A percentile compares a stretch with the other conserved stretches of the same genome.
Conservation (phyloP, 1,140 invertebrate genomes). For the Leptinotarsa texana region DNA sequence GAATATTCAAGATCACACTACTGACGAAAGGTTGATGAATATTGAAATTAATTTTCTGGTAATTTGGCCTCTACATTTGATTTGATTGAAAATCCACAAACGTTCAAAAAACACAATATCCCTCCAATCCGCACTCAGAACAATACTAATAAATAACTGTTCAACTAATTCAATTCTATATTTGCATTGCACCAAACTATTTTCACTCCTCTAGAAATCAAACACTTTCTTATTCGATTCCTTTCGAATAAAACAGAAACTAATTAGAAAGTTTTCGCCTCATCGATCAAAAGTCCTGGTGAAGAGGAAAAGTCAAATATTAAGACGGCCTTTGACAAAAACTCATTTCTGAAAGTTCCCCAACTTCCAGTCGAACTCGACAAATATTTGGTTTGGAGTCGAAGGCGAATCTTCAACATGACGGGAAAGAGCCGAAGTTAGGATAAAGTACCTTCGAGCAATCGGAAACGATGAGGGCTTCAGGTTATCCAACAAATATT, state of each 20-base stretch:
- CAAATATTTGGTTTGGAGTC: constrained; percentile 39
- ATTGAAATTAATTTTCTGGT: too few species aligned
- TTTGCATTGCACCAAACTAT: too few species aligned
- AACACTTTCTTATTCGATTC: background rate
- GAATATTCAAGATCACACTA: too few species aligned
- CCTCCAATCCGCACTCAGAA: too few species aligned
- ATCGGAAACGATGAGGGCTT: constrained; percentile 31
- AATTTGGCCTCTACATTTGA: too few species aligned
- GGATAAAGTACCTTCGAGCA: constrained; percentile 29
- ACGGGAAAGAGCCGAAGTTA: constrained; percentile 28
- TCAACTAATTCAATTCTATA: too few species aligned
- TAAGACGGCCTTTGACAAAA: constrained; percentile 29
- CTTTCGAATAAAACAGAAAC: constrained; percentile 18
- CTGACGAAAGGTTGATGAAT: too few species aligned
- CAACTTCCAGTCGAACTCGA: constrained; percentile 29
- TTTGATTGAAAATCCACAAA: too few species aligned
- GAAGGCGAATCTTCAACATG: background rate
- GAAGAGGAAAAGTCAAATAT: constrained; percentile 33
- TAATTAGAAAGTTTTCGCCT: constrained; percentile 33
- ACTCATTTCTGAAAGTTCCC: constrained; percentile 36
- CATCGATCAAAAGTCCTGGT: constrained; percentile 35
- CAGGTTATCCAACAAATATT: constrained; percentile 29
- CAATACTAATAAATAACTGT: too few species aligned
- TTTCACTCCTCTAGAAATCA: background rate
- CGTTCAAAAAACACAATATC: too few species aligned